Conservation (phyloP, 2,113 vertebrate genomes). For the Daboia siamensis region DNA sequence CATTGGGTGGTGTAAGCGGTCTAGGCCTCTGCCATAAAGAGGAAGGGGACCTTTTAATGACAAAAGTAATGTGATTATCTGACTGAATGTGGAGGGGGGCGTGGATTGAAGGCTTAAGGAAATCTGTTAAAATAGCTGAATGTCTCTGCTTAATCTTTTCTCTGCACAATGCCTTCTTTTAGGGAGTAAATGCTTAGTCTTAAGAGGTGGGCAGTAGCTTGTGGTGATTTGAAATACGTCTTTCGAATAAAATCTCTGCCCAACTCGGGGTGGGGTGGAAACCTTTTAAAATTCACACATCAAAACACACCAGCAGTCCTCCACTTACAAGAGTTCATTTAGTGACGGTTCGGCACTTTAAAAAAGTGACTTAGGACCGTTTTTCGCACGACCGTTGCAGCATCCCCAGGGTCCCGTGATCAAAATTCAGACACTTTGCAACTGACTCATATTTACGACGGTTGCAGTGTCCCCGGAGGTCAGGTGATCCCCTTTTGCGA, state of each 20-base stretch:
- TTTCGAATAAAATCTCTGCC: slow-evolving; percentile 48
- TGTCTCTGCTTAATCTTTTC: slow-evolving; percentile 96
- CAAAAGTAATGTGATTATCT: slow-evolving; percentile 99
- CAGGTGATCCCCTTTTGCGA: too few species aligned
- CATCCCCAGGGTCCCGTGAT: too few species aligned
- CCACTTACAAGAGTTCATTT: background rate
- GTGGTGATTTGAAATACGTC: slow-evolving; percentile 72
- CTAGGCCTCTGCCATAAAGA: slow-evolving; percentile 87
- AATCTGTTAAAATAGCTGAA: slow-evolving; percentile 99
- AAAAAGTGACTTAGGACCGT: background rate
- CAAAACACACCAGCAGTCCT: background rate
- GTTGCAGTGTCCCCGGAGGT: too few species aligned
- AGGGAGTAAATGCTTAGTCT: slow-evolving; percentile 83
- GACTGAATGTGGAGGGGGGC: slow-evolving; percentile 88
- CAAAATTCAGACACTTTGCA: too few species aligned
- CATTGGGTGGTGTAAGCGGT: slow-evolving; percentile 96
- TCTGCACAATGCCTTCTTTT: slow-evolving; percentile 87
- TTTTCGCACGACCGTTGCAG: background rate
- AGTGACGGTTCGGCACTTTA: background rate
- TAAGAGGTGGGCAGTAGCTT: slow-evolving; percentile 83
- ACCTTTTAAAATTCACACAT: background rate
- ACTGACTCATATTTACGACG: too few species aligned
- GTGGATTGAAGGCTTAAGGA: slow-evolving; percentile 90
- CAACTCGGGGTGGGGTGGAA: background rate
- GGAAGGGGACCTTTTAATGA: slow-evolving; percentile 83